Evolutionary conservation across 2,888 invertebrate species (phyloP).

Genomic region (Azorinus chamasolen): DNA sequence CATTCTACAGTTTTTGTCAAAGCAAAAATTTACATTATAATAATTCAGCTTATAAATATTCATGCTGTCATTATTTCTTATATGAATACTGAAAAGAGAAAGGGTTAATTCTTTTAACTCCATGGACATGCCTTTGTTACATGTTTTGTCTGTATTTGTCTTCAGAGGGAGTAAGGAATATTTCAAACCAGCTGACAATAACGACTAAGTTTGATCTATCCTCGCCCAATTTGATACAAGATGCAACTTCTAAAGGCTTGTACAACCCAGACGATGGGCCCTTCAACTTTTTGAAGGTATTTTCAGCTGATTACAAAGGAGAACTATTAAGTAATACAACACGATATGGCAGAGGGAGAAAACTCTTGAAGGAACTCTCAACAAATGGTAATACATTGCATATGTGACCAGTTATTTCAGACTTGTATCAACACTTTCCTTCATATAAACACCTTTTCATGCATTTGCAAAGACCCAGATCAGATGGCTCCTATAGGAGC

Average conservation of each 20-base stretch:
- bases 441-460: no score
- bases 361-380: constrained; percentile 70
- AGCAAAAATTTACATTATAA: no score
- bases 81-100: no score
- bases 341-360: constrained; percentile 69
- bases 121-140: no score
- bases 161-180: constrained; percentile 81
- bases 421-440: no score
- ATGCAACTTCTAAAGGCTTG: constrained; percentile 71
- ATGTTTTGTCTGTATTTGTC: constrained; percentile 17
- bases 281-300: constrained; percentile 79
- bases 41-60: no score
- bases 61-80: no score
- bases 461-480: no score
- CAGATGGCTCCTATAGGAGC: no score
- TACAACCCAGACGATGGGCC: constrained; percentile 76
- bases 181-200: constrained; percentile 81
- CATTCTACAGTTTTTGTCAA: no score
- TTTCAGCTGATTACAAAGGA: constrained; percentile 52
- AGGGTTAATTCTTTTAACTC: no score
- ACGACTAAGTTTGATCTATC: constrained; percentile 75
- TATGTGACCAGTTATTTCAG: no score
- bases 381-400: constrained; percentile 65
- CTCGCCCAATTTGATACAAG: constrained; percentile 75
- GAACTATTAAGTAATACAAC: constrained; percentile 28